Evolutionary conservation across 2,797 vertebrate species (phyloP), one percentile per base, ranked within the genome.

Genomic region (Eremophila alpestris): DNA sequence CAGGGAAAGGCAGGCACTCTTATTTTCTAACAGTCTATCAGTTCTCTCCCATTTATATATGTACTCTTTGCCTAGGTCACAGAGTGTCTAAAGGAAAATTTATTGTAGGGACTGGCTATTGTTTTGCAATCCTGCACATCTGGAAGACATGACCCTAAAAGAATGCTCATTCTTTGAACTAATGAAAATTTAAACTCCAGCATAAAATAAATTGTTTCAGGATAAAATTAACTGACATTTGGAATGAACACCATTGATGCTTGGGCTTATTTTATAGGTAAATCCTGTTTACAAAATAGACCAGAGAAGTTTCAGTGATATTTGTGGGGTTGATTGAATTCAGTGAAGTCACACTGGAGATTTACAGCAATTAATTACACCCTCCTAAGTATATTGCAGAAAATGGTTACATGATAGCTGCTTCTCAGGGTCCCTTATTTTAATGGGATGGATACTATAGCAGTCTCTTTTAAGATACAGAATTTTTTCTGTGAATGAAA

Each of bases 401-500:
- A 40, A 78, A 81, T 36, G 55, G 70, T 80, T 75, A 56, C 2
- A 2, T 32, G 75, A 63, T 23, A 77, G 46, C 71, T 83, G 52
- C 63, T 75, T 87, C 87, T 52, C 78, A 15, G 38, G n/a, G 16
- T 59, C 46, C 16, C 7, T 63, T 13, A 83, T 51, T 19, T 52
- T 43, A 91, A 10, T 4, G 40, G 59, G 21, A 46, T 71, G 41
- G 79, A 85, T 30, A n/a, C 32, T 4, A 5, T 4, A 81, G 4
- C 11, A 88, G 40, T 38, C 23, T 69, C 51, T 73, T 45, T 52
- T 23, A 65, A 86, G 41, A 68, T 34, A 24, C 1, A 0, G 36
- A 36, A 9, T 19, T 38, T 68, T 89, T 91, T 75, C 73, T 79
- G 48, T 95, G 95, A 95, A 95, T 91, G 79, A 89, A 93, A 89